These are phyloP conservation scores for Sphyrna mokarran DNA, from an alignment of 2,113 vertebrate species.

Conservation along the genomic window DNA sequence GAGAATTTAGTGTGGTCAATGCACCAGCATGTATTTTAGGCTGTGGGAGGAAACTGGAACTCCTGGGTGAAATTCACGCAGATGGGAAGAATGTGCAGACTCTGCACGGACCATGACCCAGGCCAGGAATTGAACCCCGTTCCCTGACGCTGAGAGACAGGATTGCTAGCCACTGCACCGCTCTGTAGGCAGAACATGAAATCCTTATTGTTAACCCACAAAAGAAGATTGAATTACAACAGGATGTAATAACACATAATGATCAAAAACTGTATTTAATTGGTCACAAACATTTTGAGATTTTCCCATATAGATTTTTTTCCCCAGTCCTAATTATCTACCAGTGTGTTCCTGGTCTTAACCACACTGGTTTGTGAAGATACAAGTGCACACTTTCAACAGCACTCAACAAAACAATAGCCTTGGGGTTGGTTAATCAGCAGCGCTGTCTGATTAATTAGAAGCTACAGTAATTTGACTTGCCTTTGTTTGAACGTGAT, in stretches of 20 bases:
- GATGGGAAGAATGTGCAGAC: too few relatives aligned
- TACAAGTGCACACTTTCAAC: not conserved
- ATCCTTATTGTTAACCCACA: not conserved
- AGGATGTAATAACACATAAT: not conserved
- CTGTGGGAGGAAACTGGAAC: too few relatives aligned
- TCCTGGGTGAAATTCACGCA: too few relatives aligned
- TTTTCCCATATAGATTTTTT: not conserved
- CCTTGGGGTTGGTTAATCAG: not conserved
- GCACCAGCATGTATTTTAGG: too few relatives aligned
- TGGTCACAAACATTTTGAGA: not conserved
- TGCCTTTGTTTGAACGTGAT: not conserved
- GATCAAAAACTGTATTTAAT: not conserved
- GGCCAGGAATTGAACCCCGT: too few relatives aligned
- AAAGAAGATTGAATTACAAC: not conserved
- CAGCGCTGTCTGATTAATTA: not conserved
- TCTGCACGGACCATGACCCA: too few relatives aligned
- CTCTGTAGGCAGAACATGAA: not conserved
- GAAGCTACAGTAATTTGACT: constrained; percentile 10
- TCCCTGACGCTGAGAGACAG: too few relatives aligned
- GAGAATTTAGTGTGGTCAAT: too few relatives aligned
- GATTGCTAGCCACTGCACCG: too few relatives aligned
- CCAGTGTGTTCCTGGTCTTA: not conserved
- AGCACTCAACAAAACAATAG: not conserved
- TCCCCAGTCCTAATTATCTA: not conserved
- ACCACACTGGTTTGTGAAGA: not conserved